A percentile compares a stretch with the other conserved stretches of the same genome.
Conservation (phyloP, 2,888 invertebrate genomes). For the Troides oblongomaculatus region DNA sequence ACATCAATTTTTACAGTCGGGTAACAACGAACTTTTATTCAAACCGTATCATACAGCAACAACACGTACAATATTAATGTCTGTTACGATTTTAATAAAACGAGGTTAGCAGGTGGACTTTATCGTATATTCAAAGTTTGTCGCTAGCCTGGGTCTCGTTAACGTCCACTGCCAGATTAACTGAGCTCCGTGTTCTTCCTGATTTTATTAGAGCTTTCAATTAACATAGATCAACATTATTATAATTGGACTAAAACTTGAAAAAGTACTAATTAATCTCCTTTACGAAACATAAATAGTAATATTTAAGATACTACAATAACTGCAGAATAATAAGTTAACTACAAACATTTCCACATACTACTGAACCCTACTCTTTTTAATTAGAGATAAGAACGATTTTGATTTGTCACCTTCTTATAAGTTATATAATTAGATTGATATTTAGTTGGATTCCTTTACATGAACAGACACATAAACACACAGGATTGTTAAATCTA, state of each 20-base stretch:
- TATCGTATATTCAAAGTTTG: conserved; percentile 20
- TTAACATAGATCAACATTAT: not conserved
- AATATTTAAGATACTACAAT: too few species aligned
- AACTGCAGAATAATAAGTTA: too few species aligned
- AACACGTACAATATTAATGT: conserved; percentile 25
- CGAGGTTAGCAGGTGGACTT: conserved; percentile 24
- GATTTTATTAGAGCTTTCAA: not conserved
- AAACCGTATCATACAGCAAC: conserved; percentile 14
- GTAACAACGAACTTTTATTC: conserved; percentile 15
- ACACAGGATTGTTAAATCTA: too few species aligned
- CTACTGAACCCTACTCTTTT: too few species aligned
- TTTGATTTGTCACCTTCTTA: too few species aligned
- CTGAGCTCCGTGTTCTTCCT: conserved; percentile 9
- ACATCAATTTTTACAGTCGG: conserved; percentile 21
- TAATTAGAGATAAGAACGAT: too few species aligned
- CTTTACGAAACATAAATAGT: too few species aligned
- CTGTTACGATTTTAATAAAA: conserved; percentile 22
- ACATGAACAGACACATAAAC: too few species aligned
- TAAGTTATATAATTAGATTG: too few species aligned
- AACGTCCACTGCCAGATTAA: conserved; percentile 7
- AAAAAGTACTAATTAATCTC: too few species aligned
- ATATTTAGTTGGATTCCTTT: too few species aligned
- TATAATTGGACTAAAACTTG: not conserved
- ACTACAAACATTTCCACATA: too few species aligned
- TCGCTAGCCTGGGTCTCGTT: conserved; percentile 6